Evolutionary conservation across 1,140 invertebrate species (phyloP).

Genomic region (Macrostomum lignano): DNA sequence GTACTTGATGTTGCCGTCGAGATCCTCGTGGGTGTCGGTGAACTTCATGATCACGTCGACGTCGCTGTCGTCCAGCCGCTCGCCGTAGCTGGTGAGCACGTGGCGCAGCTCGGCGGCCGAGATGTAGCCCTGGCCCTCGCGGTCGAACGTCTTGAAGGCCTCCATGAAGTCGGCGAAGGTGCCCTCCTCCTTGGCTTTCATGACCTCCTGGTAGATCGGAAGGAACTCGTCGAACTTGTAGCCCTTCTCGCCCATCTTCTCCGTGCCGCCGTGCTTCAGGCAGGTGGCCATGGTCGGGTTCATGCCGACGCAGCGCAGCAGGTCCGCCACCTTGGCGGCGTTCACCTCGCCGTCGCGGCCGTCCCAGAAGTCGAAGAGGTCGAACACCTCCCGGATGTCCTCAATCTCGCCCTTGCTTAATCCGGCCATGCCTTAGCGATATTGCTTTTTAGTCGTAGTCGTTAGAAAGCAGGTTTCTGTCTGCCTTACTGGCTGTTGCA

Average conservation of each 20-base stretch:
- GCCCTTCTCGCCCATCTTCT: slow-evolving; percentile 61
- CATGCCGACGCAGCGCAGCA: slow-evolving; percentile 60
- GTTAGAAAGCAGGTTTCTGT: too few relatives aligned
- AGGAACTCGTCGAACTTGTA: slow-evolving; percentile 78
- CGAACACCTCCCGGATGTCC: slow-evolving; percentile 26
- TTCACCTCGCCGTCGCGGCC: slow-evolving; percentile 26
- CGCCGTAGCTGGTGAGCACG: slow-evolving; percentile 56
- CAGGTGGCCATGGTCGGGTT: slow-evolving; percentile 66
- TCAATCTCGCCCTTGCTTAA: too few relatives aligned
- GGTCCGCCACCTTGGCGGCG: slow-evolving; percentile 38
- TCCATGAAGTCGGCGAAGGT: slow-evolving; percentile 94
- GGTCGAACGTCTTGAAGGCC: slow-evolving; percentile 95
- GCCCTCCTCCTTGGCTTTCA: slow-evolving; percentile 86
- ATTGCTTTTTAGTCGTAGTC: too few relatives aligned
- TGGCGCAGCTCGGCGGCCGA: slow-evolving; percentile 78
- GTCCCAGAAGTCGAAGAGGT: slow-evolving; percentile 29
- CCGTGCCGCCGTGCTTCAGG: slow-evolving; percentile 68
- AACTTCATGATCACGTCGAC: slow-evolving; percentile 51
- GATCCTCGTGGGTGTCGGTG: slow-evolving; percentile 64
- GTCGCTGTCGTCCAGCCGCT: slow-evolving; percentile 50
- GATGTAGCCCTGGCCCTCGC: slow-evolving; percentile 82
- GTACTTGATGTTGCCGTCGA: slow-evolving; percentile 73
- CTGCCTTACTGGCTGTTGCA: too few relatives aligned
- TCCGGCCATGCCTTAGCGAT: too few relatives aligned
- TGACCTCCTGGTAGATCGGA: slow-evolving; percentile 75